These are phyloP conservation scores for Rhagophthalmus giganteus DNA, from an alignment of 2,888 invertebrate genomes.

Conservation along the genomic window DNA sequence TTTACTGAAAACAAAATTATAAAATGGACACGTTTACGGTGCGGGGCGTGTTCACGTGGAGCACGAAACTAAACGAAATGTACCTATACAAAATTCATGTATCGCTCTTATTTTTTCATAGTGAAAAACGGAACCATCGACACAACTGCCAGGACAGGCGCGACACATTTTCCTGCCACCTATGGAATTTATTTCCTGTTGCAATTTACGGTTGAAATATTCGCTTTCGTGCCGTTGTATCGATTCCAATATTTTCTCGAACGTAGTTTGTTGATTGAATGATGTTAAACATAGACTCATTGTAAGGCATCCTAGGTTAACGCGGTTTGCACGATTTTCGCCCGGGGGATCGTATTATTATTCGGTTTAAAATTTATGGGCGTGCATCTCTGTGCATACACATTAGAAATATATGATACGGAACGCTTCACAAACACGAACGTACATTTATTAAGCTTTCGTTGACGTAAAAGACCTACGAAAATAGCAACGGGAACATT, in stretches of 20 bases:
- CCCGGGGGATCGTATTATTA: too few species aligned
- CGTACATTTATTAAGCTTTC: neutral
- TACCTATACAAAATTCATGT: neutral
- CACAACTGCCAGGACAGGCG: conserved; percentile 13
- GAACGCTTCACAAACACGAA: neutral
- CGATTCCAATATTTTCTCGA: conserved; percentile 23
- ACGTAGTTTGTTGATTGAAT: conserved; percentile 27
- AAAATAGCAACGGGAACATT: neutral
- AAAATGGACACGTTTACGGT: too few species aligned
- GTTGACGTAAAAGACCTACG: neutral
- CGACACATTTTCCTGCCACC: conserved; percentile 26
- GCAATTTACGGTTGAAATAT: conserved; percentile 30
- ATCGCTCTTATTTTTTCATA: neutral
- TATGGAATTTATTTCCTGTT: conserved; percentile 24
- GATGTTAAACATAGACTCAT: conserved; percentile 19
- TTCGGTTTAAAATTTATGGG: too few species aligned
- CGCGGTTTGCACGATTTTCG: too few species aligned
- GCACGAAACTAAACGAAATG: neutral
- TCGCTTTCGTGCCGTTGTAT: conserved; percentile 25
- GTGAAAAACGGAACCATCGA: conserved; percentile 9
- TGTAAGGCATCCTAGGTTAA: too few species aligned
- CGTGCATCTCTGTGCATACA: neutral
- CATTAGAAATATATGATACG: neutral
- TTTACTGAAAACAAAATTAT: too few species aligned
- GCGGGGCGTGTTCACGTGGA: neutral